These are phyloP conservation scores for Psettodes erumei DNA, from an alignment of 2,113 vertebrate genomes.

Conservation along the genomic window DNA sequence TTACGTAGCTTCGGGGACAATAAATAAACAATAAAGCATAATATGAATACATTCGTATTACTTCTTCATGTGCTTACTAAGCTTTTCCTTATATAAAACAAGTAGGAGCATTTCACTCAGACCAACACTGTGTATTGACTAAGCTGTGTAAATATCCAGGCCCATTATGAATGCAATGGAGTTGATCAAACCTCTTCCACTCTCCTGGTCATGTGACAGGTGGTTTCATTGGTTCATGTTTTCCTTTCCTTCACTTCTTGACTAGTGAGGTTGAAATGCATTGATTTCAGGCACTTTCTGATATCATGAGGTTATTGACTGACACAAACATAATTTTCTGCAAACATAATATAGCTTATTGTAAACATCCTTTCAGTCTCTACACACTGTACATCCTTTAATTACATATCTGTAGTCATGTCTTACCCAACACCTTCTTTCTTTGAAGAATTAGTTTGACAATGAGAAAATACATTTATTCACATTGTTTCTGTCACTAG, in stretches of 20 bases:
- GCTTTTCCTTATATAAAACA: slow-evolving; percentile 21
- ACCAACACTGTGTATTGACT: slow-evolving; percentile 1
- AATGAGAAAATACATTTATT: background rate
- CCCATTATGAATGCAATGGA: slow-evolving; percentile 1
- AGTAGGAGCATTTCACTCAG: background rate
- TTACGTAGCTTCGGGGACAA: slow-evolving; percentile 48
- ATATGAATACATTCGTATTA: slow-evolving; percentile 71
- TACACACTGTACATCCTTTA: slow-evolving; percentile 39
- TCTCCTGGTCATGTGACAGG: background rate
- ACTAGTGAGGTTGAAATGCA: slow-evolving; percentile 55
- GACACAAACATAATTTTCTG: slow-evolving; percentile 20
- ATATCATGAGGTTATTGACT: slow-evolving; percentile 62
- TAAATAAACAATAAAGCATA: slow-evolving; percentile 57
- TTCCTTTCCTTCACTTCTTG: slow-evolving; percentile 25
- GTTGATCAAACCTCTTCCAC: slow-evolving; percentile 9
- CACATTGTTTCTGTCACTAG: background rate
- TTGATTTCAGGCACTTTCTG: slow-evolving; percentile 81
- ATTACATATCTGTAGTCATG: background rate
- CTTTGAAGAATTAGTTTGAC: slow-evolving; percentile 8
- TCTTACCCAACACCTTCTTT: background rate
- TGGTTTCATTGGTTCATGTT: background rate
- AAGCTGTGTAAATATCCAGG: slow-evolving; percentile 32
- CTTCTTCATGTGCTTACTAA: slow-evolving; percentile 60
- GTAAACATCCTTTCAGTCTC: slow-evolving; percentile 47
- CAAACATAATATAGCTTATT: slow-evolving; percentile 24